Base-by-base conservation (phyloP, 2,888 invertebrate species). In the Alentia gelatinosa region DNA sequence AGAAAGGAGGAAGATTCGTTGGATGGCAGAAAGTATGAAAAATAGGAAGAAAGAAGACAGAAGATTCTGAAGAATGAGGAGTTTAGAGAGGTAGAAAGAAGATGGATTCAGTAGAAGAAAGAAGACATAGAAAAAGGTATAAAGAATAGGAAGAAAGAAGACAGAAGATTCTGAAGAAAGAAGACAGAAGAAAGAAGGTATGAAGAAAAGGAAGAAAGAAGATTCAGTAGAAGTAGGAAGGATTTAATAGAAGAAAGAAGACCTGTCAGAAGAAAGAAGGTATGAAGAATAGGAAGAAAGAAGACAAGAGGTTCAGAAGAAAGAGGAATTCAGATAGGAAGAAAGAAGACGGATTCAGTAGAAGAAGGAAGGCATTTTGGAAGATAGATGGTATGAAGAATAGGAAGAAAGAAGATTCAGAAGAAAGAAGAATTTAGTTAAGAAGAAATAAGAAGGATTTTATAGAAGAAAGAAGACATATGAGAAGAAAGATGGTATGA, bases 241-340 rank as follows among this genome's bases (percentile, higher is more conserved):
- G 33, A 3, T 19, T 15, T 26, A 37, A 90, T 75, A 37, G 33
- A 84, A 35, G 83, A 68, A 23, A 40, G 23, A 23, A 39, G 33
- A 63, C n/a, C 19, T 1, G 35, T n/a, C 56, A 39, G 63, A 79
- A 68, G 26, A 88, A 37, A 68, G 68, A 63, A 63, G 47, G 1
- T 33, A 63, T 1, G 79, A 79, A 79, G 79, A 79, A 79, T 83
- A 15, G 39, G 37, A 83, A 39, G 40, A 83, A 35, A 83, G 50
- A 88, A 88, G n/a, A 26, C n/a, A n/a, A n/a, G n/a, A n/a, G n/a
- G n/a, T 30, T 19, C 5, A 88, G 83, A 83, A 83, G 83, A 83
- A 35, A 83, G 30, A 47, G 50, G n/a, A 30, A 1, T 19, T 12
- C 42, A 5, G 40, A 39, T 26, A 15, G 15, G 37, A 83, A 33